These are phyloP conservation scores for Apeira syringaria DNA, from an alignment of 2,888 invertebrate genomes.

Conservation along the genomic window DNA sequence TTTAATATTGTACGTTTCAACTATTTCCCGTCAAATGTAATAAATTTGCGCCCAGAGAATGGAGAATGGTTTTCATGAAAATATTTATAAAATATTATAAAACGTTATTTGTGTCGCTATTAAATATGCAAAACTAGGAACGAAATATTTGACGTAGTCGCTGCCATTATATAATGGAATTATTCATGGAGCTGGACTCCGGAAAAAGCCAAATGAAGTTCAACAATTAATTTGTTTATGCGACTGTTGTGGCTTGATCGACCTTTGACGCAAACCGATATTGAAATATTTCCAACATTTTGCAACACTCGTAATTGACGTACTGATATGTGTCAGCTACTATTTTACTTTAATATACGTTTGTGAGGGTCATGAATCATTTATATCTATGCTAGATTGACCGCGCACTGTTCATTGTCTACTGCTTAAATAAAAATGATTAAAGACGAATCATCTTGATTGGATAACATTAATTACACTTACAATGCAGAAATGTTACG, in stretches of 20 bases:
- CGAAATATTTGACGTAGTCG: slow-evolving; percentile 78
- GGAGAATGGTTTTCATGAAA: too few relatives aligned
- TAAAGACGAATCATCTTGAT: too few relatives aligned
- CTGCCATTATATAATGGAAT: slow-evolving; percentile 75
- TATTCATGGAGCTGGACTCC: slow-evolving; percentile 72
- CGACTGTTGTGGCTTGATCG: slow-evolving; percentile 64
- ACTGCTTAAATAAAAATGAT: too few relatives aligned
- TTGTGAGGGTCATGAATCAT: slow-evolving; percentile 3
- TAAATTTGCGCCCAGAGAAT: too few relatives aligned
- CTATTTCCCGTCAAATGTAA: too few relatives aligned
- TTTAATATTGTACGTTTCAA: too few relatives aligned
- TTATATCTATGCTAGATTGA: neutral
- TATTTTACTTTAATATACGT: slow-evolving; percentile 24
- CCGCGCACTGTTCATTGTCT: too few relatives aligned
- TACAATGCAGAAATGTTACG: too few relatives aligned
- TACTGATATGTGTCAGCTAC: slow-evolving; percentile 42
- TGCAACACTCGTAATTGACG: slow-evolving; percentile 49
- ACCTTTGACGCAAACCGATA: slow-evolving; percentile 52
- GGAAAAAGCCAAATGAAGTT: slow-evolving; percentile 75
- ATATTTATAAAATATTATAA: slow-evolving; percentile 53
- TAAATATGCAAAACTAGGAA: slow-evolving; percentile 75
- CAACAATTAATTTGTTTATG: slow-evolving; percentile 75
- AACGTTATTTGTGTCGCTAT: slow-evolving; percentile 70
- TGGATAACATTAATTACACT: too few relatives aligned
- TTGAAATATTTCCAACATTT: slow-evolving; percentile 46